Evolutionary conservation across 2,888 invertebrate species (phyloP), one percentile per base, ranked within the genome.

Genomic region (Torymus aiolomorphi): DNA sequence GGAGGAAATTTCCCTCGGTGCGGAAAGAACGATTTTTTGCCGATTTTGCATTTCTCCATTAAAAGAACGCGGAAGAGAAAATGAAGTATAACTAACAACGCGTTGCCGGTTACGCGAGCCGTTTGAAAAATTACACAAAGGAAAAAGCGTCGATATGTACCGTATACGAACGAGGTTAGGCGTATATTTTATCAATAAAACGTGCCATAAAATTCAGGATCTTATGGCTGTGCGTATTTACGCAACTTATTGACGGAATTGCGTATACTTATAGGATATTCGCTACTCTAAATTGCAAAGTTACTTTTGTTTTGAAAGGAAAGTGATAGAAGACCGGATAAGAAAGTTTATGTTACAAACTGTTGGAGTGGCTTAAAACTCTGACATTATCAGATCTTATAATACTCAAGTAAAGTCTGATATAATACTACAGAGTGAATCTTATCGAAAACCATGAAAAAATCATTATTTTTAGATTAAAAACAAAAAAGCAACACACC

Each of bases 21-120:
- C 5, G 59, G 31, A 74, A 52, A 69, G 18, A 69, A 31, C 18
- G 42, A 78, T 70, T 75, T 78, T 78, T 79, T 69, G 70, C 51
- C 65, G 65, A 69, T 63, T 74, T 69, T 61, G 66, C 67, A 74
- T 72, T 72, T 72, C 72, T 52, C 66, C 57, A 59, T 78, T 74
- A 74, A 54, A 73, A 49, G 73, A 78, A 78, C 59, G 75, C 79
- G 79, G 79, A 71, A 75, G 70, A 18, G 61, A 69, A 73, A 73
- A 78, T 54, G 67, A 78, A 67, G 56, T 59, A 65, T 51, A 51
- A 74, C 67, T 74, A 57, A 74, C 24, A 54, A n/a, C 5, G 31
- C 8, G 31, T 3, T 31, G 67, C 52, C 18, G 42, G 63, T 63
- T 65, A 57, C 62, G 18, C 57, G 14, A 12, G 20, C 54, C 57